These are phyloP conservation scores for Acleris holmiana DNA, from an alignment of 2,888 invertebrate species.

Conservation along the genomic window DNA sequence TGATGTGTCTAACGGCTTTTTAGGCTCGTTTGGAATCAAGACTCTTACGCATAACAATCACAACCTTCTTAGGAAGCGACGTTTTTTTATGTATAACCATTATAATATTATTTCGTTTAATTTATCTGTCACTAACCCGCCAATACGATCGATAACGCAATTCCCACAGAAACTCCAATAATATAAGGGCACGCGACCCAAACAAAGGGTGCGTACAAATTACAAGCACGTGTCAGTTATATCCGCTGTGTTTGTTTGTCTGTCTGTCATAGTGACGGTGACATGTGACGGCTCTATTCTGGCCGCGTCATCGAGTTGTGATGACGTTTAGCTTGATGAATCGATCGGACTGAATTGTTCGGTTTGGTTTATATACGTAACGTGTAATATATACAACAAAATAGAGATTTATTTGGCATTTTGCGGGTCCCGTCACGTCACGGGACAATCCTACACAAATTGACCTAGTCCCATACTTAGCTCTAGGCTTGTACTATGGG, in stretches of 20 bases:
- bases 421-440: no score
- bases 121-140: background rate
- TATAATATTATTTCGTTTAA: no score
- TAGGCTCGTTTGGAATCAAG: no score
- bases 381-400: no score
- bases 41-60: no score
- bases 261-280: slow-evolving; percentile 52
- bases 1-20: no score
- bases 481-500: no score
- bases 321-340: background rate
- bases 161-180: slow-evolving; percentile 35
- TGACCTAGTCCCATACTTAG: no score
- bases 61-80: no score
- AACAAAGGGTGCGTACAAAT: slow-evolving; percentile 47
- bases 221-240: slow-evolving; percentile 63
- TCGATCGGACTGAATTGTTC: background rate
- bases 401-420: no score
- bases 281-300: slow-evolving; percentile 35
- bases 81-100: no score
- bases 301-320: background rate
- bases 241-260: slow-evolving; percentile 59
- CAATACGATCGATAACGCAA: slow-evolving; percentile 14
- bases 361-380: background rate
- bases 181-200: slow-evolving; percentile 40
- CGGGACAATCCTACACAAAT: no score